Evolutionary conservation across 2,888 invertebrate species (phyloP).

Genomic region (Gari tellinella): DNA sequence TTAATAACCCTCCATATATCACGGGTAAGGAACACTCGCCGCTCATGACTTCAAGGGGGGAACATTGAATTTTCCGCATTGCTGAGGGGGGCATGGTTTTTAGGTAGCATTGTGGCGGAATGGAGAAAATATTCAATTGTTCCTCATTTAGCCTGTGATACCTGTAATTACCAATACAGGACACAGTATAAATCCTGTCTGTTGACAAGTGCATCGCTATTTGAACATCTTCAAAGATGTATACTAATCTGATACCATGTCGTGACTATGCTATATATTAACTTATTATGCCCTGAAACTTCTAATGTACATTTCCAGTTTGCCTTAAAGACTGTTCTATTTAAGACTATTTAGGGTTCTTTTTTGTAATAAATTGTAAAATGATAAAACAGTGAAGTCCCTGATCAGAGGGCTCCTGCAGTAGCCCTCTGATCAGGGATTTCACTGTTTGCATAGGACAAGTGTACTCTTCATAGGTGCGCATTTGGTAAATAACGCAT

Average conservation of each 20-base stretch:
- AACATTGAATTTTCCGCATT: slow-evolving; percentile 13
- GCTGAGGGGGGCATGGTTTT: not conserved
- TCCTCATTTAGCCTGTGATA: slow-evolving; percentile 33
- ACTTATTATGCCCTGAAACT: no score
- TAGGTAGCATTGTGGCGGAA: not conserved
- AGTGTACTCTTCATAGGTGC: no score
- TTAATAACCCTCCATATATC: slow-evolving; percentile 45
- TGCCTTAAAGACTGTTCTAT: no score
- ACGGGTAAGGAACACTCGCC: not conserved
- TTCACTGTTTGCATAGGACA: no score
- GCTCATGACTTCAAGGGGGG: not conserved
- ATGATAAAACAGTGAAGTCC: no score
- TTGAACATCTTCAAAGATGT: slow-evolving; percentile 11
- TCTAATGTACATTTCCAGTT: no score
- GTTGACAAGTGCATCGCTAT: slow-evolving; percentile 15
- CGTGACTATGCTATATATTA: no score
- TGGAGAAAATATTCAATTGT: slow-evolving; percentile 46
- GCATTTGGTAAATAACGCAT: no score
- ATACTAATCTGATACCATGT: slow-evolving; percentile 12
- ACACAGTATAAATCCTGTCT: not conserved
- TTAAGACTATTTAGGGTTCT: no score
- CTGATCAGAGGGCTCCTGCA: no score
- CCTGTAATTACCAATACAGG: slow-evolving; percentile 17
- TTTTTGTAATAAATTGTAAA: no score
- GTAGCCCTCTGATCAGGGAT: no score